These are phyloP conservation scores for Neoseiulus cucumeris DNA, from an alignment of 1,140 invertebrate species.

Conservation along the genomic window DNA sequence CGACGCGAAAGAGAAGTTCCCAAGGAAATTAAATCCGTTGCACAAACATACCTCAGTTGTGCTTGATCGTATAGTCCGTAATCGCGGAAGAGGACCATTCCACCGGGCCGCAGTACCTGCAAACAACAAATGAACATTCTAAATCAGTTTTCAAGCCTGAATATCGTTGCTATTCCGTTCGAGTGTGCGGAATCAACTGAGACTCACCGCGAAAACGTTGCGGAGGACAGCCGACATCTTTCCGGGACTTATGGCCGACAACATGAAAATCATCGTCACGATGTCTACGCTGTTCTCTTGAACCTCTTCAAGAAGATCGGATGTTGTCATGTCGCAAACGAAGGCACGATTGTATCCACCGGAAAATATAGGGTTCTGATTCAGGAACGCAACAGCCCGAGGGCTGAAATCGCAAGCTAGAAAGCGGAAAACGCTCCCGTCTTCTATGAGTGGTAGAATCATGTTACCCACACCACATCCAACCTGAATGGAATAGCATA, in stretches of 20 bases:
- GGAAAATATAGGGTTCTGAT: slow-evolving; percentile 40
- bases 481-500: slow-evolving; percentile 38
- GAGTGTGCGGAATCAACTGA: too few relatives aligned
- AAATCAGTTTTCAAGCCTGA: too few relatives aligned
- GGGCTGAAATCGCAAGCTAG: slow-evolving; percentile 87
- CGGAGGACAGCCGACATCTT: slow-evolving; percentile 48
- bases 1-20: too few relatives aligned
- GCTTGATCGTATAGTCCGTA: slow-evolving; percentile 97
- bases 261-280: slow-evolving; percentile 50
- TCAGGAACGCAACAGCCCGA: slow-evolving; percentile 67
- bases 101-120: slow-evolving; percentile 50
- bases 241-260: slow-evolving; percentile 53
- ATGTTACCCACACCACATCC: slow-evolving; percentile 97
- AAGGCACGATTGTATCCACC: slow-evolving; percentile 47
- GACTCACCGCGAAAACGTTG: slow-evolving; percentile 39
- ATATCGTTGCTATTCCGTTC: too few relatives aligned
- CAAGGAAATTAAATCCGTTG: too few relatives aligned
- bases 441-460: slow-evolving; percentile 71
- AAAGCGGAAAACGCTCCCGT: slow-evolving; percentile 43
- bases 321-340: slow-evolving; percentile 34
- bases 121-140: too few relatives aligned
- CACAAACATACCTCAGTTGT: slow-evolving; percentile 42
- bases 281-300: slow-evolving; percentile 37
- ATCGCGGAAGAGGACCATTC: slow-evolving; percentile 72
- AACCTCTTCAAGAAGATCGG: slow-evolving; percentile 30